Evolutionary conservation across 2,113 vertebrate species (phyloP).

Genomic region (Poeciliopsis retropinna): DNA sequence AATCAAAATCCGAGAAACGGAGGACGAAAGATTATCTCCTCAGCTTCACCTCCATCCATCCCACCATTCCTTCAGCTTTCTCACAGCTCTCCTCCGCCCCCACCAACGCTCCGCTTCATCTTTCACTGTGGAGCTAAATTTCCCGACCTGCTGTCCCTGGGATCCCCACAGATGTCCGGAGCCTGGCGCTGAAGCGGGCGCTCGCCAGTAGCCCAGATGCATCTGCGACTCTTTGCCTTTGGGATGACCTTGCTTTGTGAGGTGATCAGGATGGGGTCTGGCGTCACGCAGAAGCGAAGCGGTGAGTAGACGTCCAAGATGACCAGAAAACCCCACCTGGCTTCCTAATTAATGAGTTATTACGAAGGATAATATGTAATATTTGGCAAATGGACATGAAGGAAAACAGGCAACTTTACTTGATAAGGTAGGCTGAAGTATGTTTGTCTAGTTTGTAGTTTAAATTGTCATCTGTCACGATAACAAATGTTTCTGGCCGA

Average conservation of each 20-base stretch:
- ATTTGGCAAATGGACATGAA: too few species aligned
- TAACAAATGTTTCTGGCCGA: too few species aligned
- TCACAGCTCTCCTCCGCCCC: background rate
- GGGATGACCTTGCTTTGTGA: conserved; percentile 70
- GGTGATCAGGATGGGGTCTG: conserved; percentile 62
- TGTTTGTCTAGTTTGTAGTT: too few species aligned
- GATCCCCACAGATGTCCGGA: conserved; percentile 63
- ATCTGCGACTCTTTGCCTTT: conserved; percentile 70
- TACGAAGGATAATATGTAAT: too few species aligned
- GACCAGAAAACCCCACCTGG: background rate
- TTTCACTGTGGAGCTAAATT: conserved; percentile 39
- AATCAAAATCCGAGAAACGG: conserved; percentile 23
- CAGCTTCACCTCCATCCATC: conserved; percentile 16
- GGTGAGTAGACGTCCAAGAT: conserved; percentile 60
- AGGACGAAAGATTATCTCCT: conserved; percentile 15
- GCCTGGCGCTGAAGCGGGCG: conserved; percentile 63
- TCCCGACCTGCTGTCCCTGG: conserved; percentile 31
- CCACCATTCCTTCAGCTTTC: background rate
- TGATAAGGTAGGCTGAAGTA: too few species aligned
- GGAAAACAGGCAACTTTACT: too few species aligned
- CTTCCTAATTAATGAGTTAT: too few species aligned
- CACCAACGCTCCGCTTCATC: conserved; percentile 1
- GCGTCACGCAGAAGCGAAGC: conserved; percentile 56
- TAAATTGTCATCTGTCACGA: too few species aligned
- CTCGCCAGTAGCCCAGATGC: conserved; percentile 76